Evolutionary conservation across 2,797 vertebrate species (phyloP), one percentile per base, ranked within the genome.

Genomic region (Acanthis flammea): DNA sequence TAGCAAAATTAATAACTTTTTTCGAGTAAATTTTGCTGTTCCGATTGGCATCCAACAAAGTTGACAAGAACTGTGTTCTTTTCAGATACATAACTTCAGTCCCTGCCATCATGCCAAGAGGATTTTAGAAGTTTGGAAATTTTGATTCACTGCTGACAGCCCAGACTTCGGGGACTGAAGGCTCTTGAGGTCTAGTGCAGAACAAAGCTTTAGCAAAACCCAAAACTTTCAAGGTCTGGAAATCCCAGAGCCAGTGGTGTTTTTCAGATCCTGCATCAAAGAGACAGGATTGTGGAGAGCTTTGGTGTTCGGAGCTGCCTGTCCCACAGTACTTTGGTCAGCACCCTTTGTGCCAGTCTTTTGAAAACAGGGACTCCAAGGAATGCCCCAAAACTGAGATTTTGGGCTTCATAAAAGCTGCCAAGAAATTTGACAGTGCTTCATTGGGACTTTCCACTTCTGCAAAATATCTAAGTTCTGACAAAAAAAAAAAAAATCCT

Each of bases 41-140:
- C 37, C 31, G 63, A 8, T 63, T 0, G 0, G 28, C n/a, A 70
- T 31, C 45, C 2, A 14, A 74, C 19, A 33, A 90, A 78, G 21
- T 8, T 58, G 35, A 42, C 30, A 78, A 62, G 44, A 77, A 73
- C 5, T 47, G 51, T 27, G 57, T 27, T 3, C 9, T 57, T 81
- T 92, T 58, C 61, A 85, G 28, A 30, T 21, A 27, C 2, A 14
- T 58, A 48, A 58, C 10, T 35, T 35, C 35, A 35, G 3, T 23
- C 12, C 7, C 33, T 71, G 53, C 3, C 41, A 50, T 63, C 47
- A 24, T 0, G 2, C 27, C 48, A 57, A 78, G 24, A 75, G n/a
- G 41, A 82, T 39, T 72, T 25, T 21, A 30, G 19, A 48, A 23
- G 45, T 53, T 30, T 44, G 8, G 39, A 57, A 80, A 70, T 61